Evolutionary conservation across 2,888 invertebrate genomes (phyloP).

Genomic region (Imbricaverruca yamaguchii): DNA sequence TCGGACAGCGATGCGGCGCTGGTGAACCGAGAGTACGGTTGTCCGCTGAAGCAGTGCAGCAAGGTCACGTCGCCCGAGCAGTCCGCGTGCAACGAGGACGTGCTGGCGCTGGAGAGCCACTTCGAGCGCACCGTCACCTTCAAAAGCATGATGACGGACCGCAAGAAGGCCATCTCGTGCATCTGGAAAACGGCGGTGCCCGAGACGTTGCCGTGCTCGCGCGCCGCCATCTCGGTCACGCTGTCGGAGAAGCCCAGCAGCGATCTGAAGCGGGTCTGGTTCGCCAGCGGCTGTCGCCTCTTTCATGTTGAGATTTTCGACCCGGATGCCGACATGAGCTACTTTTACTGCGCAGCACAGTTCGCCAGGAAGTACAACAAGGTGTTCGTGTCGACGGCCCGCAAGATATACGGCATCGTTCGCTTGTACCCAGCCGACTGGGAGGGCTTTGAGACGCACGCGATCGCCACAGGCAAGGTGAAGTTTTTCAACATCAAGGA

Average conservation of each 20-base stretch:
- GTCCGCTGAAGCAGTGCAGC: not conserved
- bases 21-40: conserved; percentile 15
- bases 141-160: not conserved
- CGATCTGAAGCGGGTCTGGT: not conserved
- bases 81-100: not conserved
- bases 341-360: conserved; percentile 9
- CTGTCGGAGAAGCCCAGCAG: not conserved
- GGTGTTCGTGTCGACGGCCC: not conserved
- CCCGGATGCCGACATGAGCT: not conserved
- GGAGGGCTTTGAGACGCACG: not conserved
- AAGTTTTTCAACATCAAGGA: conserved; percentile 18
- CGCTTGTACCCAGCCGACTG: not conserved
- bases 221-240: not conserved
- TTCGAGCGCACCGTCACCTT: conserved; percentile 2
- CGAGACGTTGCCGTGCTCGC: not conserved
- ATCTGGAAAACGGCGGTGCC: conserved; percentile 18
- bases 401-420: not conserved
- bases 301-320: conserved; percentile 20
- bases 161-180: not conserved
- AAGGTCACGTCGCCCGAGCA: not conserved
- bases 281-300: conserved; percentile 12
- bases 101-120: not conserved
- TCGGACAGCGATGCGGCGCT: conserved; percentile 13
- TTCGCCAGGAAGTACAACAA: conserved; percentile 1
- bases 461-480: not conserved